A percentile compares a stretch with the other conserved stretches of the same genome.
These are phyloP conservation scores for Patella vulgata DNA, from an alignment of 1,140 invertebrate species.

Conservation along the genomic window DNA sequence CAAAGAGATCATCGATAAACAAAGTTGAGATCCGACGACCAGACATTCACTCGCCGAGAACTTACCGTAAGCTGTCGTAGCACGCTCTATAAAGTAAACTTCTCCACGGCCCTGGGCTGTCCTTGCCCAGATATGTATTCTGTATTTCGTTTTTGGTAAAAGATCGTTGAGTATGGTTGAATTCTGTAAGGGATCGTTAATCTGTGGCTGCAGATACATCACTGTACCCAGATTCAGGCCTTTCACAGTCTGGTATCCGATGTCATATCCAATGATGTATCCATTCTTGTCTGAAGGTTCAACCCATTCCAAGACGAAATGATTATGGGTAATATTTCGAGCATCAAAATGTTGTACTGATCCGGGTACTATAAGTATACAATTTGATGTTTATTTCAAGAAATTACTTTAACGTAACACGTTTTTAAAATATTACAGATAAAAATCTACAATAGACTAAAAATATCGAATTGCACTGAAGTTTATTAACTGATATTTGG, in stretches of 20 bases:
- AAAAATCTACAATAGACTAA: no score
- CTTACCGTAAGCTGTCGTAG: slow-evolving; percentile 52
- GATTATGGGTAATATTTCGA: slow-evolving; percentile 87
- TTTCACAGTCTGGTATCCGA: slow-evolving; percentile 70
- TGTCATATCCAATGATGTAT: slow-evolving; percentile 89
- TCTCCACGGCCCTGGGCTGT: slow-evolving; percentile 86
- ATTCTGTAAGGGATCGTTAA: slow-evolving; percentile 79
- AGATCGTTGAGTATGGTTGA: slow-evolving; percentile 86
- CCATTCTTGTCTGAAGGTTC: slow-evolving; percentile 92
- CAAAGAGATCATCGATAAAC: no score
- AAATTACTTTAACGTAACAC: no score
- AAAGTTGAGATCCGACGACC: no score
- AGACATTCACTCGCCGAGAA: not conserved
- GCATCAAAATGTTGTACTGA: slow-evolving; percentile 85
- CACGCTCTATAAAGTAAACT: slow-evolving; percentile 55
- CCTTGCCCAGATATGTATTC: slow-evolving; percentile 82
- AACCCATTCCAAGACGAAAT: slow-evolving; percentile 90
- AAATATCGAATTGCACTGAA: no score
- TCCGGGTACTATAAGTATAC: slow-evolving; percentile 77
- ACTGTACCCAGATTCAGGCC: slow-evolving; percentile 75
- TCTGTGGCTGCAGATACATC: slow-evolving; percentile 74
- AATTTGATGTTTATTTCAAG: no score
- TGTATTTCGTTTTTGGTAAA: slow-evolving; percentile 87
- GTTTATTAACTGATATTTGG: no score
- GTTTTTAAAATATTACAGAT: no score